Evolutionary conservation across 2,888 invertebrate genomes (phyloP), one percentile per base, ranked within the genome.

Genomic region (Yponomeuta cagnagella): DNA sequence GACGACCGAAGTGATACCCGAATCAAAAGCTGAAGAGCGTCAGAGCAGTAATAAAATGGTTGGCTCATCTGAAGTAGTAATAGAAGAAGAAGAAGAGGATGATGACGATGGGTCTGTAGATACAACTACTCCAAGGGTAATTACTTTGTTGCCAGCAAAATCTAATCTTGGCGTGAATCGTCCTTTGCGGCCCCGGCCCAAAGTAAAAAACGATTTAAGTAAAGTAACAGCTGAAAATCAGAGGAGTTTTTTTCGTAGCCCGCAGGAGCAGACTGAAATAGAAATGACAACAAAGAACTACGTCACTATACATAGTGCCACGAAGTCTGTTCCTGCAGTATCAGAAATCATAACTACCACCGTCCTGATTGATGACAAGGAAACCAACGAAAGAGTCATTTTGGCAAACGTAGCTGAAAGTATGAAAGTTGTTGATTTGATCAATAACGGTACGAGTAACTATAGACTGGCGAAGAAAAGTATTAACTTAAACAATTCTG

Each of bases 81-180:
- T 84, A 12, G 90, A 91, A 71, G 91, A 90, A 43, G 88, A 88
- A 73, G 72, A 88, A 72, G 88, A 43, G 6, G 43, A 70, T 2
- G 63, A 63, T n/a, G 63, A 65, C 9, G 65, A 65, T 10, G 65
- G 9, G 30, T 4, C 2, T 52, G 10, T 64, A 33, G 70, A 68
- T 48, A 80, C 82, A n/a, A 90, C 90, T 63, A 89, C 91, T 30
- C 76, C 86, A 23, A 82, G 79, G 73, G 83, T 92, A 15, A 89
- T 93, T 30, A 96, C 96, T 0, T 83, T 96, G 65, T 88, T 96
- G 72, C 97, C 97, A 1, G 96, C 95, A 0, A 95, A 96, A 79
- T 97, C 96, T 1, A 96, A 97, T 84, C 94, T 96, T 0, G 96
- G 96, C 0, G 93, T 96, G 6, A 95, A 94, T 72, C 90, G 95